Evolutionary conservation across 2,888 invertebrate genomes (phyloP).

Genomic region (Epistrophe eligans): DNA sequence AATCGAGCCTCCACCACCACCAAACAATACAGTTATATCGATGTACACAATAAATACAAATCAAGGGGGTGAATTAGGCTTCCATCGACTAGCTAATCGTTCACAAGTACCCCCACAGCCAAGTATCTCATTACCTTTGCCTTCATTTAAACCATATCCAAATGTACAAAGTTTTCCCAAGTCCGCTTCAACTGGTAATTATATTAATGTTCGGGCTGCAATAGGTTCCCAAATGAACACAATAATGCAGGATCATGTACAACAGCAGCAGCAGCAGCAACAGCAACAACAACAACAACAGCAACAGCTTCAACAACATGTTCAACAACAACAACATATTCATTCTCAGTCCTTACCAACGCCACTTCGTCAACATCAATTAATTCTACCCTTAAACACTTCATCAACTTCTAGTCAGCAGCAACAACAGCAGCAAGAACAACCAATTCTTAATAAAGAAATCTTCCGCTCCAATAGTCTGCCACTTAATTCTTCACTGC

Average conservation of each 20-base stretch:
- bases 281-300: constrained; percentile 74
- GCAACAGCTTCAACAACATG: constrained; percentile 76
- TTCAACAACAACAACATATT: constrained; percentile 40
- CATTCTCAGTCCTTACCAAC: constrained; percentile 71
- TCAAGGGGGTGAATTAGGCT: constrained; percentile 38
- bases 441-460: constrained; percentile 82
- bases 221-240: constrained; percentile 58
- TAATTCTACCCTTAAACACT: constrained; percentile 50
- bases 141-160: constrained; percentile 81
- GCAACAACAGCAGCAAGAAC: constrained; percentile 66
- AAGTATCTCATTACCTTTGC: constrained; percentile 56
- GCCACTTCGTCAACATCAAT: constrained; percentile 69
- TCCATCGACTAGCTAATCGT: constrained; percentile 42
- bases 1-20: constrained; percentile 80
- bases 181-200: constrained; percentile 82
- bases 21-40: constrained; percentile 79
- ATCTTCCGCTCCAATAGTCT: constrained; percentile 87
- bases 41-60: constrained; percentile 76
- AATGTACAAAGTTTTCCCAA: constrained; percentile 80
- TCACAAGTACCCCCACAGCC: constrained; percentile 56
- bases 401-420: constrained; percentile 74
- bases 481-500: constrained; percentile 86
- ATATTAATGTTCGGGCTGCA: constrained; percentile 79
- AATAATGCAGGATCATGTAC: constrained; percentile 43
- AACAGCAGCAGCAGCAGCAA: constrained; percentile 74